Percentiles rank a stretch among this genome's conserved stretches.
Conservation (phyloP, 2,888 invertebrate species). For the Argynnis bischoffii region DNA sequence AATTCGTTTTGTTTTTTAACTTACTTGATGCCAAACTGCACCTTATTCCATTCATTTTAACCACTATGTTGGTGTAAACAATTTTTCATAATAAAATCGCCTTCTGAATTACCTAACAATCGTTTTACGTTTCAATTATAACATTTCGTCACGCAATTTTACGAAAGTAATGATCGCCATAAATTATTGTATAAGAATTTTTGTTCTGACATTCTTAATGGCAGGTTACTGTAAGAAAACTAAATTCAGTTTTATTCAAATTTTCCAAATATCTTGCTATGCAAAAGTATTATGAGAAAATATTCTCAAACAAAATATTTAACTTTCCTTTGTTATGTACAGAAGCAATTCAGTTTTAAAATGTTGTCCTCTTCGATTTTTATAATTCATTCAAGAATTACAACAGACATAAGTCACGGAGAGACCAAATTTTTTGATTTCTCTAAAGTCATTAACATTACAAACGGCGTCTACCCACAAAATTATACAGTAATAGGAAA, state of each 20-base stretch:
- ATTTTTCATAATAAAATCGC: conserved; percentile 17
- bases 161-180: conserved; percentile 36
- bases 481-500: too few relatives aligned
- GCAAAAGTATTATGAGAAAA: not conserved
- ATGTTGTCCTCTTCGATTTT: too few relatives aligned
- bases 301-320: too few relatives aligned
- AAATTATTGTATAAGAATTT: conserved; percentile 34
- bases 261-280: not conserved
- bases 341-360: too few relatives aligned
- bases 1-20: conserved; percentile 18
- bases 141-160: conserved; percentile 41
- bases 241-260: not conserved
- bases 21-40: not conserved
- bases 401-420: too few relatives aligned
- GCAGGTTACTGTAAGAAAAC: conserved; percentile 14
- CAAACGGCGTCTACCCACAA: too few relatives aligned
- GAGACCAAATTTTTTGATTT: too few relatives aligned
- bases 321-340: too few relatives aligned
- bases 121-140: conserved; percentile 40
- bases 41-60: not conserved
- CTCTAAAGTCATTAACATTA: too few relatives aligned
- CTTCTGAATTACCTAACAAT: conserved; percentile 29
- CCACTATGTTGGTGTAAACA: not conserved
- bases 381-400: too few relatives aligned
- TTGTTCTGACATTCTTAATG: conserved; percentile 26